Conservation (phyloP, 1,140 invertebrate genomes). For the Periplaneta americana region DNA sequence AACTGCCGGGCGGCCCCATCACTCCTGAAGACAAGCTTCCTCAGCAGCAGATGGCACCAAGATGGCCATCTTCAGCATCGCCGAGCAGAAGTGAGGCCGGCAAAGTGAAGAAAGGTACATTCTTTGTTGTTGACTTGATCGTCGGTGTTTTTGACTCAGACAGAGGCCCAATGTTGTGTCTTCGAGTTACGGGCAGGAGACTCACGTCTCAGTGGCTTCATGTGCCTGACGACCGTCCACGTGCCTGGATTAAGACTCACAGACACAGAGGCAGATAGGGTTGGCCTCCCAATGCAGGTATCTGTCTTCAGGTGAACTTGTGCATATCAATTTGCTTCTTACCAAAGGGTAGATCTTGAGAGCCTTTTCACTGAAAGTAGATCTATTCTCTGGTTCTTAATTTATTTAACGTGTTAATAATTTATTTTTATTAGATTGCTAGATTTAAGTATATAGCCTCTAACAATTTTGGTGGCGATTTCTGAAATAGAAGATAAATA, state of each 20-base stretch:
- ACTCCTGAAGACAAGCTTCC: not conserved
- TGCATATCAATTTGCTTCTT: not conserved
- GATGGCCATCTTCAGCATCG: not conserved
- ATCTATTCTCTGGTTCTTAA: not conserved
- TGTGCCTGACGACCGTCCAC: not conserved
- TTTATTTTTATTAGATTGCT: not conserved
- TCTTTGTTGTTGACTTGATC: constrained; percentile 22
- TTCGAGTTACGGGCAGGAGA: not conserved
- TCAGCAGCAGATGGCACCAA: not conserved
- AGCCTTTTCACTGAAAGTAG: not conserved
- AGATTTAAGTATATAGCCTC: not conserved
- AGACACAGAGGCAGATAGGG: not conserved
- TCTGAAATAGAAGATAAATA: not conserved
- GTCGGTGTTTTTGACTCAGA: constrained; percentile 15
- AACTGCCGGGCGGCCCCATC: not conserved
- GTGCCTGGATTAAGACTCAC: not conserved
- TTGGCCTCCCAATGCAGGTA: not conserved
- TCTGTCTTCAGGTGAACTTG: not conserved
- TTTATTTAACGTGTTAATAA: not conserved
- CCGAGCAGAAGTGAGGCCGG: constrained; percentile 15
- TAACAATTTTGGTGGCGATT: not conserved
- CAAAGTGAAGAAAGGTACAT: constrained; percentile 24
- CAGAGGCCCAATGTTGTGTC: not conserved
- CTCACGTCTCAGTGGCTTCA: not conserved
- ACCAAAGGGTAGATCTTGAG: not conserved